phyloP scores from a whole-genome alignment of 2,888 invertebrate species.

The Limenitis arthemis region DNA sequence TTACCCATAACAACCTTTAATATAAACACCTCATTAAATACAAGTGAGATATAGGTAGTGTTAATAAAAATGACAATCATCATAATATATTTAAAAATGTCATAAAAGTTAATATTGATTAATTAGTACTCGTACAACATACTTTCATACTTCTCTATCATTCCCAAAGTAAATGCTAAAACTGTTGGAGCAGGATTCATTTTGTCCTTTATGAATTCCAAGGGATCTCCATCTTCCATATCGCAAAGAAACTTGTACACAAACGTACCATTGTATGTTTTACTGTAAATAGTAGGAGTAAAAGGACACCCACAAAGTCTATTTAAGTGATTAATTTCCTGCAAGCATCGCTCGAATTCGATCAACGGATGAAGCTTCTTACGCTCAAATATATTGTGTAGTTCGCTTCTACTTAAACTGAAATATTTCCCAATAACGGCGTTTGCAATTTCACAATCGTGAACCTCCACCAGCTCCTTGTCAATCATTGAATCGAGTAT shows the following conservation, averaged over 20 bases:
- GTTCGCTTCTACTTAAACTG: slow-evolving; percentile 2
- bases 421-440: slow-evolving; percentile 25
- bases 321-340: slow-evolving; percentile 36
- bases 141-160: not conserved
- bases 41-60: no score
- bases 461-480: slow-evolving; percentile 11
- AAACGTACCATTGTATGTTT: slow-evolving; percentile 34
- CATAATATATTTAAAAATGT: no score
- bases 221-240: not conserved
- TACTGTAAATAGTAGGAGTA: slow-evolving; percentile 27
- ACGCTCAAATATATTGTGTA: slow-evolving; percentile 19
- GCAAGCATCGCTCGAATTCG: slow-evolving; percentile 35
- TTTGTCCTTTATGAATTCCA: not conserved
- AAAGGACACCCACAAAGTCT: slow-evolving; percentile 33
- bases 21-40: no score
- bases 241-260: slow-evolving; percentile 27
- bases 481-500: slow-evolving; percentile 1
- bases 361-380: slow-evolving; percentile 25
- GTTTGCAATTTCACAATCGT: slow-evolving; percentile 24
- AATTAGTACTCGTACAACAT: not conserved
- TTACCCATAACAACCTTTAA: no score
- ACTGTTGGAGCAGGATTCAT: not conserved
- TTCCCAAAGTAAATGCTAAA: not conserved
- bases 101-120: no score
- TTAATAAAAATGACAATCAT: no score